A percentile compares a stretch with the other conserved stretches of the same genome.
phyloP scores from a whole-genome alignment of 2,113 vertebrate genomes.

The Ammospiza nelsoni region DNA sequence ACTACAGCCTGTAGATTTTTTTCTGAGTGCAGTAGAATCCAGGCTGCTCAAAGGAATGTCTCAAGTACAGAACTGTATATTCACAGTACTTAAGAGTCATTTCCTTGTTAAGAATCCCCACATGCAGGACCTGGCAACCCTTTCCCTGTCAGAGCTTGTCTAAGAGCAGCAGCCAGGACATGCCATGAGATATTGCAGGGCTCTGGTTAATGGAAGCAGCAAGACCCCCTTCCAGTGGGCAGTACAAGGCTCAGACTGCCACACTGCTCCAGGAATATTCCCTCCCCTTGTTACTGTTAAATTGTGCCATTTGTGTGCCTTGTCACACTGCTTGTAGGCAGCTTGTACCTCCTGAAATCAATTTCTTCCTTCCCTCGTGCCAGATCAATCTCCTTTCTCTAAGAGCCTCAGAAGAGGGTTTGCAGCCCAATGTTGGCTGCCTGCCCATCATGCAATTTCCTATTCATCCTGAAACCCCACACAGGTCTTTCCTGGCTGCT shows the following conservation, averaged over 20 bases:
- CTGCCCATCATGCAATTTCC: constrained; percentile 30
- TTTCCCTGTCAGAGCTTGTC: neutral
- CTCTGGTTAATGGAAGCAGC: neutral
- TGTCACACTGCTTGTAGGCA: neutral
- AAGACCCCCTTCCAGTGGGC: neutral
- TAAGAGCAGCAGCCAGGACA: neutral
- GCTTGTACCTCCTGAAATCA: neutral
- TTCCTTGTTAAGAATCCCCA: neutral
- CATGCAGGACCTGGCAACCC: neutral
- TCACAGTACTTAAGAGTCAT: neutral
- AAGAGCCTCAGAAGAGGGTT: neutral
- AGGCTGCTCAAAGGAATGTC: neutral
- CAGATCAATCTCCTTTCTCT: constrained; percentile 21
- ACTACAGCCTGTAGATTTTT: neutral
- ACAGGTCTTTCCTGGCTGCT: too few species aligned
- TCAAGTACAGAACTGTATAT: neutral
- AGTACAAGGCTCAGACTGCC: neutral
- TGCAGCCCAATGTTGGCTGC: neutral
- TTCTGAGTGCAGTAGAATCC: neutral
- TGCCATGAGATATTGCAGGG: neutral
- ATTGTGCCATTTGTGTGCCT: neutral
- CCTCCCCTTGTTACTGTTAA: neutral
- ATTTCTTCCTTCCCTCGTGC: neutral
- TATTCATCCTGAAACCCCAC: neutral
- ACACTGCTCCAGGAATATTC: neutral